Base-by-base conservation (phyloP, 2,797 vertebrate species). In the Graptemys geographica region DNA sequence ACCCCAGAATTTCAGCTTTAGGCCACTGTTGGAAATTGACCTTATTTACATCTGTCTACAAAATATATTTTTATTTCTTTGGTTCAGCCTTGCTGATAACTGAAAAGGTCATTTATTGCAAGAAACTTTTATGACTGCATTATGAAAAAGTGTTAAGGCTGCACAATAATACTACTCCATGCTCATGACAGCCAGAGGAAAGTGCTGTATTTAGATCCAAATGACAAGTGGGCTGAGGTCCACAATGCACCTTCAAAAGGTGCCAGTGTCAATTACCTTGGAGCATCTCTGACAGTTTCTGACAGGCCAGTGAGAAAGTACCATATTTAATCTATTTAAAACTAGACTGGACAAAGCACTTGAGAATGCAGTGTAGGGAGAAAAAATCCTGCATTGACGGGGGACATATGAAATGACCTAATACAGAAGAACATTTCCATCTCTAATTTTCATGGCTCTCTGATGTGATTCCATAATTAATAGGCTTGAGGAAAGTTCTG, bases 291-390 rank as follows among this genome's bases (percentile, higher is more conserved):
- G 96, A 94, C 91, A 80, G 92, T 65, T 97, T 86, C 91, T 96
- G 97, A 95, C 96, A 96, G 94, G 92, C 87, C 81, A 89, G 65
- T 88, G 90, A 97, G 94, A 96, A 98, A 95, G 74, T 8, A 28
- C 93, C 94, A 88, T 74, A 94, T 96, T 98, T 98, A 97, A 98
- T 97, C 93, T 96, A 81, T 96, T 97, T 97, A 94, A 94, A 97
- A 78, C 81, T 96, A 91, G 94, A 88, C 55, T 37, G 78, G 86
- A 94, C 95, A 97, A 96, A 96, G 90, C 11, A 62, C 87, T 83
- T 86, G 90, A 92, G 95, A 97, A 96, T 93, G 95, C 23, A 88
- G 47, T 49, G 79, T 83, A 81, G 3, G n/a, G 72, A 69, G 7
- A 90, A 95, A 88, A 90, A 72, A 79, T 78, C 19, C 80, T 49